These are phyloP conservation scores for Tolmerus cingulatus DNA, from an alignment of 2,888 invertebrate species.

Conservation along the genomic window DNA sequence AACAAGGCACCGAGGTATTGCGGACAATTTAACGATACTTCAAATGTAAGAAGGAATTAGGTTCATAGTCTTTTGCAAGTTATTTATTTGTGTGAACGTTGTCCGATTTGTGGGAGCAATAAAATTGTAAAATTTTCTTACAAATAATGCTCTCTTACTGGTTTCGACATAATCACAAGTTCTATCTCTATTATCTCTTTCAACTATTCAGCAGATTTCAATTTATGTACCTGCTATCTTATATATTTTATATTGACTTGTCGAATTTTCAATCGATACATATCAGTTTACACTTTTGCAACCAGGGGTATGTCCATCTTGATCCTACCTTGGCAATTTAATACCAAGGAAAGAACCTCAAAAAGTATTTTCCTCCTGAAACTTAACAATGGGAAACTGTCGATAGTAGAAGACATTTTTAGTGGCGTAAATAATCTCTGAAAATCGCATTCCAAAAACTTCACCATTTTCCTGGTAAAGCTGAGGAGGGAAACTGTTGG, in stretches of 20 bases:
- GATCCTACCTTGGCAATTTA: not conserved
- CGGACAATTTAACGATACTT: too few relatives aligned
- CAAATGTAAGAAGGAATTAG: too few relatives aligned
- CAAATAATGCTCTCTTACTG: too few relatives aligned
- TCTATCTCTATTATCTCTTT: too few relatives aligned
- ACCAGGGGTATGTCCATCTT: not conserved
- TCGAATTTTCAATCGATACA: not conserved
- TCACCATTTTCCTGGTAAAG: not conserved
- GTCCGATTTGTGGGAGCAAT: too few relatives aligned
- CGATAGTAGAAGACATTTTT: not conserved
- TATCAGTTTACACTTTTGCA: not conserved
- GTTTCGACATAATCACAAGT: too few relatives aligned
- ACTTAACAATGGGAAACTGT: not conserved
- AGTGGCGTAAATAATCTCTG: not conserved
- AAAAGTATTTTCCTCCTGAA: not conserved
- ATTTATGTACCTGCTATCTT: not conserved
- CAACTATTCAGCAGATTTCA: not conserved
- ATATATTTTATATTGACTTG: not conserved
- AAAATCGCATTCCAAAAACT: not conserved
- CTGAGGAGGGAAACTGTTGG: not conserved
- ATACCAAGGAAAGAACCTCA: not conserved
- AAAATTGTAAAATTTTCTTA: too few relatives aligned
- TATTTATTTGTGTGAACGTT: too few relatives aligned
- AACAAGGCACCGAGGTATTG: too few relatives aligned
- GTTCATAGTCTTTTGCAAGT: too few relatives aligned